Evolutionary conservation across 2,113 vertebrate species (phyloP), one percentile per base, ranked within the genome.

Genomic region (Tragelaphus scriptus): DNA sequence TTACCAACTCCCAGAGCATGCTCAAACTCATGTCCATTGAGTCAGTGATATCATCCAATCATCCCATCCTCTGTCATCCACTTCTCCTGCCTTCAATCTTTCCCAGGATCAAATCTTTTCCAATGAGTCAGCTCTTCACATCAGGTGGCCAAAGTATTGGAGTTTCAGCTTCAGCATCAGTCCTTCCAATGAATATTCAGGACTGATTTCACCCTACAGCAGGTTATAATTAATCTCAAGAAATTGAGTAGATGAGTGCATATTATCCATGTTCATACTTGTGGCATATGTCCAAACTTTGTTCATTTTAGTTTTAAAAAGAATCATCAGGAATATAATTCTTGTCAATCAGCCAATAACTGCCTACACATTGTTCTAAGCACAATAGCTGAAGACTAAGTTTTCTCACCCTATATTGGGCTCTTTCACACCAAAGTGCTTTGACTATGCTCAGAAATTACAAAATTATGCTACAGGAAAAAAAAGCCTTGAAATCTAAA

Each of bases 161-260:
- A 75, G n/a, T 75, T 75, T 75, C 68, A 75, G n/a, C n/a, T 75
- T 75, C 21, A 75, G n/a, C n/a, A 40, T 40, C 68, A 25, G 21
- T 13, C 68, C 19, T 71, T 40, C 5, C 68, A 23, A 25, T 13
- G 36, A 75, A 75, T 75, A 75, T 75, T 40, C 68, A 75, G 10
- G 36, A 75, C 36, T 75, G 36, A 75, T 40, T 8, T 1, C 4
- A 2, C 6, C 4, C 9, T 13, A 71, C 4, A 97, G 68, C 28
- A 94, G 65, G 75, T 88, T 97, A 92, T 85, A 96, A 95, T 90
- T 96, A 96, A 95, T 81, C 81, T 96, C 68, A 93, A 95, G 40
- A 84, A 97, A 92, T 1, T 59, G 51, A 95, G 58, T 92, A 53
- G 15, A 49, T 85, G 15, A 91, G 11, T 81, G 2, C 89, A 65